Percentiles rank a stretch among this genome's conserved stretches.
Conservation (phyloP, 2,797 vertebrate genomes). For the Myotis pilosus region DNA sequence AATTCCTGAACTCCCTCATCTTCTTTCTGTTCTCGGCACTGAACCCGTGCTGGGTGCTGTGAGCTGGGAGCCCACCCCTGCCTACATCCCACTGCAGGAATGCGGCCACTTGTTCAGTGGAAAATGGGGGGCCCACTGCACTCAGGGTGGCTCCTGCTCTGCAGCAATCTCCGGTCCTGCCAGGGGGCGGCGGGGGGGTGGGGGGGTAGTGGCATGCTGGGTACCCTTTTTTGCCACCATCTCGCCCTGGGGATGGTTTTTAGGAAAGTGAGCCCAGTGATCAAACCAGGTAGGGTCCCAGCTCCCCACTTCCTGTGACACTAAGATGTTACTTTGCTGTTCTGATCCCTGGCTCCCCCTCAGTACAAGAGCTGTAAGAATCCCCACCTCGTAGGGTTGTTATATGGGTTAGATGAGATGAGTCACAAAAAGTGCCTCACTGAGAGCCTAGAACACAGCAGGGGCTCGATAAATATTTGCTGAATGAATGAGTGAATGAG, state of each 20-base stretch:
- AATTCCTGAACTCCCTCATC: no score
- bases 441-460: background rate
- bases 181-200: fast-evolving
- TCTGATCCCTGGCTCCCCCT: background rate
- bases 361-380: background rate
- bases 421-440: background rate
- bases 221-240: background rate
- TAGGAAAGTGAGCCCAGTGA: background rate
- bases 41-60: fast-evolving
- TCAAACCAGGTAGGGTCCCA: background rate
- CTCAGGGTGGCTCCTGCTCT: background rate
- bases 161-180: background rate
- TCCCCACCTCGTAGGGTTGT: background rate
- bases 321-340: background rate
- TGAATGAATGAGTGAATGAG: background rate
- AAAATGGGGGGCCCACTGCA: background rate
- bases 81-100: background rate
- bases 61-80: background rate
- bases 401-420: background rate
- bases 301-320: background rate
- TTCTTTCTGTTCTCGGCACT: background rate
- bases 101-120: background rate
- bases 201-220: no score
- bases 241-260: background rate
- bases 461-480: background rate